Evolutionary conservation across 2,113 vertebrate genomes (phyloP), one percentile per base, ranked within the genome.

Genomic region (Strigops habroptila): DNA sequence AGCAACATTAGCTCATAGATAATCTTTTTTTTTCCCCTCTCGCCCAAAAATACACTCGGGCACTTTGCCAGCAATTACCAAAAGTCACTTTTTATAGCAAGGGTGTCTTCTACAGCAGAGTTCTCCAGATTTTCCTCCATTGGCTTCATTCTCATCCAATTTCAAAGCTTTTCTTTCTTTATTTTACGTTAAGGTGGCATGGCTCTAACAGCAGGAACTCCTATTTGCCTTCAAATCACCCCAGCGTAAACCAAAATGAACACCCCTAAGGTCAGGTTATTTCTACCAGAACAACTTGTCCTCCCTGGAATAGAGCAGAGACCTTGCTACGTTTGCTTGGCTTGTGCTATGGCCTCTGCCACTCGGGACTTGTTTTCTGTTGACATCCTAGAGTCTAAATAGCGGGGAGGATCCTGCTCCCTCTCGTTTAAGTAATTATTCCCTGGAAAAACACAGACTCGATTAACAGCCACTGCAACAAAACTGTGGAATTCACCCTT

Each of bases 1-100:
- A 98, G 96, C 96, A 97, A 51, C 91, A 96, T 98, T 96, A 97
- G 89, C 91, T 98, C 97, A 98, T 95, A 83, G 92, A 96, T 87
- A 57, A 91, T 35, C 53, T 49, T 48, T 86, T 44, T 44, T 33
- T 1, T 1, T 4, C 4, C 17, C 14, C 64, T 82, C 77, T 87
- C 79, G 81, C 91, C 90, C 85, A 84, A 96, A 93, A 97, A 96
- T 97, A 96, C 69, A 76, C 64, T 48, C 76, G 7, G 76, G 94
- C 91, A 71, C 71, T 93, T 95, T 88, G 93, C 97, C 96, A 98
- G 95, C 67, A 86, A 96, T 97, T 97, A 96, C 94, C 93, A 96
- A 91, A 97, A 96, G 94, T 90, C 86, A 88, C 83, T 96, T 97
- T 97, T 98, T 95, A 97, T 67, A 92, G 93, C 19, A 2, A 73